Conservation (phyloP, 2,113 vertebrate genomes). For the Tautogolabrus adspersus region DNA sequence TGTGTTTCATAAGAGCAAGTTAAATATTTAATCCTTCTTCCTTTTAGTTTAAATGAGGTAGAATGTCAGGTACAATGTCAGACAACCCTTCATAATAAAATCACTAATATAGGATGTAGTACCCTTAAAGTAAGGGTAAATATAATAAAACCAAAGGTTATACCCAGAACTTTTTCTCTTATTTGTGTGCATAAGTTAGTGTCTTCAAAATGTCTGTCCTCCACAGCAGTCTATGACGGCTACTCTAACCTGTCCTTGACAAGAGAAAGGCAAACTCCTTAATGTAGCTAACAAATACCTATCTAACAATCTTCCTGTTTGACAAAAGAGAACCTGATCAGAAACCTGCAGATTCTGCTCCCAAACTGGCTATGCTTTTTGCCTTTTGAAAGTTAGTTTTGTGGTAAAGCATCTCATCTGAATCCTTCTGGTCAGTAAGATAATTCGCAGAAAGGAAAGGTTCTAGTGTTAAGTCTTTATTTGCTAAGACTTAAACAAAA, state of each 20-base stretch:
- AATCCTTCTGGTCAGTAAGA: background rate
- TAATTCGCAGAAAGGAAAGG: background rate
- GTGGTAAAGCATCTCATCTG: background rate
- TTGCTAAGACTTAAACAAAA: background rate
- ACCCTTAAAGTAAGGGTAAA: conserved; percentile 24
- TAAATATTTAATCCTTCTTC: conserved; percentile 46
- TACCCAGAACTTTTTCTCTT: background rate
- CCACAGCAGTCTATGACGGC: conserved; percentile 6
- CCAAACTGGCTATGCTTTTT: background rate
- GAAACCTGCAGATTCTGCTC: background rate
- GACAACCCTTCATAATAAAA: conserved; percentile 37
- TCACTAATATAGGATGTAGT: conserved; percentile 20
- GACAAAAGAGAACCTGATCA: too few relatives aligned
- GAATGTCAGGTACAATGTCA: conserved; percentile 40
- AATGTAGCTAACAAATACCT: too few relatives aligned
- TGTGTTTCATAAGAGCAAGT: conserved; percentile 26
- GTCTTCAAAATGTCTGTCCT: conserved; percentile 1
- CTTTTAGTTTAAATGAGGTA: conserved; percentile 35
- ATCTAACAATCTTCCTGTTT: background rate
- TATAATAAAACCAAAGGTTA: conserved; percentile 20
- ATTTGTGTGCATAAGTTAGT: conserved; percentile 15
- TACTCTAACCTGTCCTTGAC: background rate
- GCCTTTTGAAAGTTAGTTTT: background rate
- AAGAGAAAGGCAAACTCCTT: conserved; percentile 17
- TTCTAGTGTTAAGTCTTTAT: background rate